Base-by-base conservation (phyloP, 2,113 vertebrate species). In the Synchiropus splendidus region DNA sequence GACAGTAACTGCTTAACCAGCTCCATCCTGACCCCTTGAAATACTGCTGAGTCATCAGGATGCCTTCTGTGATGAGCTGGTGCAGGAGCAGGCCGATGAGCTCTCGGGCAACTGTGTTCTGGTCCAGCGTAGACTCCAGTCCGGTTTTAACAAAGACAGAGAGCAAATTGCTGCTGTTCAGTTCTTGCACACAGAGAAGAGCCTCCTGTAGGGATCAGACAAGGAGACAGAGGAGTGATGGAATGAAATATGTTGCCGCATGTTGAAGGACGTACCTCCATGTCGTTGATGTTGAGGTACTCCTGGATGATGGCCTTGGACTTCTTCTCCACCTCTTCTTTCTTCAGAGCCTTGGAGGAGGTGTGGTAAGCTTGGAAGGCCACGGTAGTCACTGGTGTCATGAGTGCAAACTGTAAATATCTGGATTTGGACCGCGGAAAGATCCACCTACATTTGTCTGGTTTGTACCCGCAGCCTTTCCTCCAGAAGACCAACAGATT, bases 201-300 rank as follows among this genome's bases (percentile, higher is more conserved):
- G 94, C 94, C 78, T 97, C 94, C 94, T 97, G 63, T 5, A 10
- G 39, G n/a, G n/a, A n/a, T n/a, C n/a, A n/a, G n/a, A n/a, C n/a
- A n/a, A n/a, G n/a, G n/a, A n/a, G 3, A 2, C 2, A 37, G 13
- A 10, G 6, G 13, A 30, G 12, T 10, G 14, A 18, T 5, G 5
- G 13, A 5, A 35, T 31, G 21, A 27, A 35, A 6, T 18, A 15
- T 35, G n/a, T 18, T 10, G 4, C 1, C 9, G 33, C 1, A 12
- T 6, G 1, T 3, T 2, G 6, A 46, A 36, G 18, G 4, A 27
- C 4, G 45, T 77, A 85, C 94, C 90, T 95, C 97, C 78, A 96
- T 80, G 64, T 98, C 94, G 45, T 92, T 97, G 66, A 97, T 91
- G 74, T 98, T 92, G 39, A 98, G 82, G 41, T 92, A 98, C 35